These are phyloP conservation scores for Noctua comes DNA, from an alignment of 2,888 invertebrate species.

Conservation along the genomic window DNA sequence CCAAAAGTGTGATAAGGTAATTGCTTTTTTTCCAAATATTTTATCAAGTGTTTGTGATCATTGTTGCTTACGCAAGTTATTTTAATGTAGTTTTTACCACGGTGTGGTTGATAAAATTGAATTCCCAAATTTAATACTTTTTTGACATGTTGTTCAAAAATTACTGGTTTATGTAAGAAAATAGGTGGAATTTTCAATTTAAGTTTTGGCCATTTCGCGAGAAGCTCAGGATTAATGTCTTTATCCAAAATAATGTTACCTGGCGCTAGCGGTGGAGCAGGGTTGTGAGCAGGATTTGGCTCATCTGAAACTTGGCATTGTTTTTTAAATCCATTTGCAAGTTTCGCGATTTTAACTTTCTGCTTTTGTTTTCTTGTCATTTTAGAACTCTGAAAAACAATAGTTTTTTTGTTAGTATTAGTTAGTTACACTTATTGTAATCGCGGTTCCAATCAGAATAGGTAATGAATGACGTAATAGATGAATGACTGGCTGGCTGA, in stretches of 20 bases:
- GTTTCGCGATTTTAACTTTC: conserved; percentile 60
- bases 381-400: conserved; percentile 48
- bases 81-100: conserved; percentile 69
- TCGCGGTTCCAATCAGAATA: not conserved
- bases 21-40: conserved; percentile 75
- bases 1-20: conserved; percentile 81
- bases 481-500: not conserved
- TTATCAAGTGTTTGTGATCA: conserved; percentile 73
- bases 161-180: conserved; percentile 75
- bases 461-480: not conserved
- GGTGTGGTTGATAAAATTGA: conserved; percentile 71
- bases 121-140: conserved; percentile 71
- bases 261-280: not conserved
- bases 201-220: conserved; percentile 73
- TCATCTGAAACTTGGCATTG: conserved; percentile 60
- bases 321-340: conserved; percentile 57
- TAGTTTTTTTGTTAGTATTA: not conserved
- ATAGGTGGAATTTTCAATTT: conserved; percentile 74
- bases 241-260: conserved; percentile 60
- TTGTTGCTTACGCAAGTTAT: conserved; percentile 70
- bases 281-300: conserved; percentile 1
- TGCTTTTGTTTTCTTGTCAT: conserved; percentile 63
- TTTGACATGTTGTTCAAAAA: conserved; percentile 65
- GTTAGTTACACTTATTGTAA: not conserved
- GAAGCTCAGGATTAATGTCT: conserved; percentile 55